Conservation (phyloP, 2,113 vertebrate species). For the Collichthys lucidus region DNA sequence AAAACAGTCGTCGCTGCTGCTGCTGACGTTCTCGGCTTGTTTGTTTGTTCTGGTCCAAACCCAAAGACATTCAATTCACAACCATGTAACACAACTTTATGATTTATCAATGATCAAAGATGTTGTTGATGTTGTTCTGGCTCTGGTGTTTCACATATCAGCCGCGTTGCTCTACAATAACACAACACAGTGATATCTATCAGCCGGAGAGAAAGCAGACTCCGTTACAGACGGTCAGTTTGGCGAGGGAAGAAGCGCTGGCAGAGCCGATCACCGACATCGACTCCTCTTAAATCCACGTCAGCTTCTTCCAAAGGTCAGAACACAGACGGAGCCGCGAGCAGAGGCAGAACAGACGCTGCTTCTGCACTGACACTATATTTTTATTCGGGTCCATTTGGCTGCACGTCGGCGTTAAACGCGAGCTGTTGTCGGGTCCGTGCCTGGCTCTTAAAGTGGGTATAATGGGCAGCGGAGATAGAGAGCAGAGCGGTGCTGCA, state of each 20-base stretch:
- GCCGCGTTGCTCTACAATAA: neutral
- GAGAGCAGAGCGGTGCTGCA: conserved; percentile 61
- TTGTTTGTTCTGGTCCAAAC: too few species aligned
- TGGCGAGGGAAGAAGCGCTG: conserved; percentile 28
- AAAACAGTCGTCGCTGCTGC: too few species aligned
- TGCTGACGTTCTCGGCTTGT: too few species aligned
- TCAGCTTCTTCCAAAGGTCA: conserved; percentile 41
- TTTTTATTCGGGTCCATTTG: conserved; percentile 39
- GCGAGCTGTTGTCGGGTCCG: conserved; percentile 18
- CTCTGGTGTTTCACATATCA: neutral
- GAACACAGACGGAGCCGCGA: neutral
- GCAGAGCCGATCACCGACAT: conserved; percentile 26
- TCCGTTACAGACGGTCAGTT: neutral
- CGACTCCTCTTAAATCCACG: conserved; percentile 18
- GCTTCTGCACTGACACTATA: conserved; percentile 8
- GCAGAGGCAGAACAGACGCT: conserved; percentile 41
- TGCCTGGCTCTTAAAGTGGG: conserved; percentile 49
- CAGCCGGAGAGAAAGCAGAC: conserved; percentile 24
- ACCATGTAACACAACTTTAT: neutral
- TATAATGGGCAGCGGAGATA: conserved; percentile 48
- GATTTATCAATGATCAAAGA: neutral
- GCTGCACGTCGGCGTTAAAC: conserved; percentile 5
- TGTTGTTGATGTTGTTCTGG: neutral
- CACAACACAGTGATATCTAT: neutral
- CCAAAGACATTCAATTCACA: too few species aligned